Evolutionary conservation across 2,888 invertebrate genomes (phyloP), one percentile per base, ranked within the genome.

Genomic region (Rhingia campestris): DNA sequence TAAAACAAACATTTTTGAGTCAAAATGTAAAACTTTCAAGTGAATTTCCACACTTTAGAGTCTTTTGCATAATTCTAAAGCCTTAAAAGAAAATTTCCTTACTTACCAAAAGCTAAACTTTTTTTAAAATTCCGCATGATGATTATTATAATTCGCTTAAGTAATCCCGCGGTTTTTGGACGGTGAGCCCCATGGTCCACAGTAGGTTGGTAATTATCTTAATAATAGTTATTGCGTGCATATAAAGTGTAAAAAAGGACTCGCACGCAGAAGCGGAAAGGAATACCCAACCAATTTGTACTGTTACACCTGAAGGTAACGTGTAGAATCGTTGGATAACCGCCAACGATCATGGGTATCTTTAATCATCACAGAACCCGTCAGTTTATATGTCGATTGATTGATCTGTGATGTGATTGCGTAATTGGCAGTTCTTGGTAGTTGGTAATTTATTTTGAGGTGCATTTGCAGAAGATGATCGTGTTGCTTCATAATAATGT

Each of bases 81-180:
- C 37, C 41, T 41, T 30, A 56, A 59, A 58, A 64, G 35, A 54
- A 54, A 4, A 70, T 47, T 69, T 66, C 0, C 30, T 58, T 45
- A 41, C 30, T 12, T 37, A 30, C 45, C 9, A 74, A 47, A 56
- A 37, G 47, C 33, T 61, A 35, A 9, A 37, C 12, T 51, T 58
- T 53, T 30, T 75, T 70, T 58, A 54, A 58, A 58, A 45, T 49
- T 49, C 53, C 49, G 14, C 22, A 37, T 7, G 14, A 47, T 47
- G 64, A 81, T 75, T 75, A 77, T 56, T 56, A 73, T 77, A 77
- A 73, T 73, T 73, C 47, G n/a, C 6, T 49, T 54, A 64, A 76
- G 59, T 49, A 47, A 35, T 47, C 66, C 7, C 81, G 76, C 81
- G 81, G 81, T 76, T 81, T 81, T 69, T 22, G 39, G 32, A 51